Evolutionary conservation across 2,797 vertebrate species (phyloP), one percentile per base, ranked within the genome.

Genomic region (Leptatherina wallacei): DNA sequence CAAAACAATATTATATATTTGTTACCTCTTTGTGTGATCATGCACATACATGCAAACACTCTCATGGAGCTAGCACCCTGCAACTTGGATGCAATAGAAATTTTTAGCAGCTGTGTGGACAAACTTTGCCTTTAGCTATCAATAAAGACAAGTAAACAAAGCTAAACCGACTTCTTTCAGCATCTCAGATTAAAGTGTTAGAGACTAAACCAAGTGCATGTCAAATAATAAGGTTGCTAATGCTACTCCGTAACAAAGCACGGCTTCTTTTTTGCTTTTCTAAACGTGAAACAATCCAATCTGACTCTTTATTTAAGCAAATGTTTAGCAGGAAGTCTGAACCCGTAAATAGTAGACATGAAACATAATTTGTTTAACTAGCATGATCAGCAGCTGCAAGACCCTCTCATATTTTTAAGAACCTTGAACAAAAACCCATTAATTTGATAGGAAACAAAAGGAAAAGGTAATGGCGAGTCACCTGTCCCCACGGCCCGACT

Each of bases 401-500:
- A 1, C 27, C 38, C 38, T 36, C 29, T 27, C 27, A 0, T 3
- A 42, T 1, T 42, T 56, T 36, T 40, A 20, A 40, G 22, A 35
- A 61, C 14, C 44, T 51, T 49, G 24, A 56, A 54, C 38, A 36
- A 62, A 32, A 20, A 52, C 8, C 24, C 20, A 58, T 49, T 10
- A 3, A 55, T 29, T 44, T n/a, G 11, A 29, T 24, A 40, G 7
- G 58, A 44, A 54, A 20, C 9, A 8, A 0, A 51, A 42, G 52
- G 29, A 47, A 57, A 57, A 36, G 13, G 52, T 22, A 18, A 32
- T 8, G 4, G 0, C 6, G 42, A 60, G 89, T 90, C 94, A 99
- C 98, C 96, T 98, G 96, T 82, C 98, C 97, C 98, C 98, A 99
- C 0, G 95, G 95, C 77, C 98, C 98, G 27, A 98, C 96, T 94